Evolutionary conservation across 2,888 invertebrate species (phyloP).

Genomic region (Ichneumoninae sp.): DNA sequence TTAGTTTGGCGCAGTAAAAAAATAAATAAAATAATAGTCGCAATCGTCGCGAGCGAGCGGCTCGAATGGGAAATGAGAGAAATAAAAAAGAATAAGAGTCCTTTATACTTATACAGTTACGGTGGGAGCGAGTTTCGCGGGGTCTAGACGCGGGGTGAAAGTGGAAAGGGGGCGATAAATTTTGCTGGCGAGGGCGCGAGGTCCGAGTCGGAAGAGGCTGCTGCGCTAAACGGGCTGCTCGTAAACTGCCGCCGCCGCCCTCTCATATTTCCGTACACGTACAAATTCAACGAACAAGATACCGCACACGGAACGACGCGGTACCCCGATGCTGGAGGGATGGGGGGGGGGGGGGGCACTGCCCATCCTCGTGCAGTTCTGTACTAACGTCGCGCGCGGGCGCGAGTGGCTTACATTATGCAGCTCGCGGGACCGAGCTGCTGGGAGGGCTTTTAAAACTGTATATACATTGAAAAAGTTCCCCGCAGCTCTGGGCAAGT

Average conservation of each 20-base stretch:
- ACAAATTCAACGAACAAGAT: constrained; percentile 74
- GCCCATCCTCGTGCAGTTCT: constrained; percentile 50
- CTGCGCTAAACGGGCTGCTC: constrained; percentile 66
- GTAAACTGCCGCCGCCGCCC: constrained; percentile 66
- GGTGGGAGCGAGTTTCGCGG: constrained; percentile 14
- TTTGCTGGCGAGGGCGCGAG: constrained; percentile 66
- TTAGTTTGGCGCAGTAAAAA: neutral
- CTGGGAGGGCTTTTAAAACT: constrained; percentile 72
- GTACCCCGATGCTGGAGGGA: neutral
- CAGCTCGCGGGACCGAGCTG: constrained; percentile 66
- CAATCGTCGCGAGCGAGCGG: neutral
- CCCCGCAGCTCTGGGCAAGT: constrained; percentile 53
- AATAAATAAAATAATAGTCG: neutral
- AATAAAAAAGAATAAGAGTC: constrained; percentile 7
- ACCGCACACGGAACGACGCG: constrained; percentile 41
- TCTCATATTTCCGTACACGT: constrained; percentile 71
- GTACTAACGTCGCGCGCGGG: constrained; percentile 55
- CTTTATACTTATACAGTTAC: constrained; percentile 1
- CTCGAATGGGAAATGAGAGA: neutral
- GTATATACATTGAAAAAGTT: constrained; percentile 77
- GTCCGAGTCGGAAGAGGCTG: constrained; percentile 57
- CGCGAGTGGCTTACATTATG: constrained; percentile 75
- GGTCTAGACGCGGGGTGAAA: neutral
- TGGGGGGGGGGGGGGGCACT: neutral
- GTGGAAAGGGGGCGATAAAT: constrained; percentile 54